phyloP scores from a whole-genome alignment of 2,113 vertebrate species.

The Myrmecobius fasciatus region DNA sequence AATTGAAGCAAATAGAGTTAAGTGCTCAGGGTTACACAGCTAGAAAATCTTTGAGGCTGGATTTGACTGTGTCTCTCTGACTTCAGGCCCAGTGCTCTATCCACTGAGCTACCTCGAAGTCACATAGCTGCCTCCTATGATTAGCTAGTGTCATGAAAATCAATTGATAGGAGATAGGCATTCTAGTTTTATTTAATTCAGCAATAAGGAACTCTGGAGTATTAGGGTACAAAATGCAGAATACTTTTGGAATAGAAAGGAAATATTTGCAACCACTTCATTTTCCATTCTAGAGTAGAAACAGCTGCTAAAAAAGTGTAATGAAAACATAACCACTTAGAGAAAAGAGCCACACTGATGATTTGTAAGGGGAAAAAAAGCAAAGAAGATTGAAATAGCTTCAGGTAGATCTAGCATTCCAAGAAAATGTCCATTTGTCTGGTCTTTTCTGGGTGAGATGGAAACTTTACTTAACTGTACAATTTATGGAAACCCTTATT shows the following conservation, averaged over 20 bases:
- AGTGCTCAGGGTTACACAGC: background rate
- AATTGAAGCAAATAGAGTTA: background rate
- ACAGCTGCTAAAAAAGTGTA: background rate
- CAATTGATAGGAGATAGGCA: background rate
- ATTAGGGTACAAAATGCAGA: background rate
- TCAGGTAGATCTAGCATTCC: background rate
- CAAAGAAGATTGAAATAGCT: background rate
- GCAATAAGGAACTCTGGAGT: background rate
- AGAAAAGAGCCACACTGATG: background rate
- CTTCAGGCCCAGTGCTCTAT: background rate
- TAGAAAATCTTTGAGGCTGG: background rate
- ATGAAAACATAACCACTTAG: background rate
- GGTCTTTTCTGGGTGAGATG: background rate
- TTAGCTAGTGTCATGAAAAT: background rate
- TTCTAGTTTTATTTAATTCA: background rate
- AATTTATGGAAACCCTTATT: background rate
- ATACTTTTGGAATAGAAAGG: background rate
- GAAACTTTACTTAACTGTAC: background rate
- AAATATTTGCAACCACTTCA: background rate
- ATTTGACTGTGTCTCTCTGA: background rate
- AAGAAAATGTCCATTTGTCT: constrained; percentile 14
- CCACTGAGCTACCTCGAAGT: background rate
- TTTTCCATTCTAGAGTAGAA: constrained; percentile 31
- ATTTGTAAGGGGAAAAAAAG: background rate
- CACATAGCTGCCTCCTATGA: background rate